These are phyloP conservation scores for Cyclophora albipunctata DNA, from an alignment of 2,888 invertebrate genomes.

Conservation along the genomic window DNA sequence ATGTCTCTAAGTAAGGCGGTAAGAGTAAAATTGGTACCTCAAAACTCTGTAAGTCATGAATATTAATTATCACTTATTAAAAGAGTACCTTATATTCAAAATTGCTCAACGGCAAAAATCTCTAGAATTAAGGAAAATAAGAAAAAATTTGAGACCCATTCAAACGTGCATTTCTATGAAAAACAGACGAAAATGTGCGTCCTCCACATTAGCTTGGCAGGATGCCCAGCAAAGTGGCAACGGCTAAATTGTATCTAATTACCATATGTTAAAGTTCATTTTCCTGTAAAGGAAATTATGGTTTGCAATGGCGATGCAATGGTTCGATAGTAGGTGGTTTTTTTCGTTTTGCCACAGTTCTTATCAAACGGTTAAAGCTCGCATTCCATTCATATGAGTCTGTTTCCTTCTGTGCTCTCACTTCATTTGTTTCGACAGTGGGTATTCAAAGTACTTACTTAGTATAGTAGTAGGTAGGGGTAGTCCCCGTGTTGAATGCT, in stretches of 20 bases:
- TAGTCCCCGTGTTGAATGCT: too few relatives aligned
- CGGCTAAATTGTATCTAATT: constrained; percentile 10
- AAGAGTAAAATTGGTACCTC: too few relatives aligned
- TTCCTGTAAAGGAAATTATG: constrained; percentile 4
- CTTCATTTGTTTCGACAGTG: too few relatives aligned
- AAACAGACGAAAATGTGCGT: constrained; percentile 50
- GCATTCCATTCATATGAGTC: constrained; percentile 4
- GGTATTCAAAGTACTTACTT: too few relatives aligned
- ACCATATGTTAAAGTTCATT: constrained; percentile 6
- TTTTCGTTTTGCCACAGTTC: constrained; percentile 13
- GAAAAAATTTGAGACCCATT: constrained; percentile 30
- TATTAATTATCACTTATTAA: too few relatives aligned
- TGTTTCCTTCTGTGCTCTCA: constrained; percentile 1
- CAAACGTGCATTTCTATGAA: constrained; percentile 41
- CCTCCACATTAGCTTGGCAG: constrained; percentile 46
- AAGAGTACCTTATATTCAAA: too few relatives aligned
- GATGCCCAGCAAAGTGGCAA: constrained; percentile 24
- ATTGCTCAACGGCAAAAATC: too few relatives aligned
- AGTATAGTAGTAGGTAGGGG: too few relatives aligned
- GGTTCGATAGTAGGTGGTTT: constrained; percentile 10
- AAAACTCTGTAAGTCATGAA: too few relatives aligned
- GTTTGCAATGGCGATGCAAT: constrained; percentile 7
- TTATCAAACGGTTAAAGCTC: constrained; percentile 16
- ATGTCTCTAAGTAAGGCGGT: too few relatives aligned
- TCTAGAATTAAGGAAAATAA: constrained; percentile 5